Evolutionary conservation across 1,140 invertebrate species (phyloP), one percentile per base, ranked within the genome.

Genomic region (Bombus picipes): DNA sequence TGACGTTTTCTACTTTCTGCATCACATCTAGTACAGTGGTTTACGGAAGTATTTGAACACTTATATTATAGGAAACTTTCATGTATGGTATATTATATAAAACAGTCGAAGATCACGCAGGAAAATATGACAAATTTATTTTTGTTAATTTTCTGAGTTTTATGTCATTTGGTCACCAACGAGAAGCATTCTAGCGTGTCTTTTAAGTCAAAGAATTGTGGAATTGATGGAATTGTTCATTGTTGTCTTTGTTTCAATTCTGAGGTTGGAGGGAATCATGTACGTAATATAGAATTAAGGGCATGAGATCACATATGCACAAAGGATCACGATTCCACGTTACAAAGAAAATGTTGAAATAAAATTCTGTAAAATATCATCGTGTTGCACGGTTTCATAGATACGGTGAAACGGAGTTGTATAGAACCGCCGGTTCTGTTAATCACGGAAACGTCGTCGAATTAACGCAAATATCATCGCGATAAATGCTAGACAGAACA

Each of bases 401-500:
- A 32, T 53, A 59, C 68, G 25, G 10, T 9, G 25, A 72, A 34
- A 62, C 37, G 12, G 18, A 10, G 28, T 22, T 22, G 8, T 43
- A 43, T 25, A 43, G 39, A 68, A 70, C 32, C 43, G 28, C 25
- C 41, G 47, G 18, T 53, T 53, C 47, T 6, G 81, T 84, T 62
- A 62, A 71, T 70, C 39, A 32, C 22, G 82, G 28, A 62, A 78
- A 72, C 57, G 57, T 72, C 32, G 77, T 85, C 57, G 59, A 39
- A 73, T 71, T 65, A 41, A 72, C 22, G 32, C 5, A 80, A 85
- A 85, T 47, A 43, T 72, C 71, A 74, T 81, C 78, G 70, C 59
- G 84, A 85, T 85, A 81, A 74, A 66, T 41, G 10, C 59, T 22
- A n/a, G 34, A 74, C 41, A 47, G 72, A 81, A 53, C 76, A 65